Percentiles rank a stretch among this genome's conserved stretches.
phyloP scores from a whole-genome alignment of 1,140 invertebrate species.

The Drosophila tsacasi region DNA sequence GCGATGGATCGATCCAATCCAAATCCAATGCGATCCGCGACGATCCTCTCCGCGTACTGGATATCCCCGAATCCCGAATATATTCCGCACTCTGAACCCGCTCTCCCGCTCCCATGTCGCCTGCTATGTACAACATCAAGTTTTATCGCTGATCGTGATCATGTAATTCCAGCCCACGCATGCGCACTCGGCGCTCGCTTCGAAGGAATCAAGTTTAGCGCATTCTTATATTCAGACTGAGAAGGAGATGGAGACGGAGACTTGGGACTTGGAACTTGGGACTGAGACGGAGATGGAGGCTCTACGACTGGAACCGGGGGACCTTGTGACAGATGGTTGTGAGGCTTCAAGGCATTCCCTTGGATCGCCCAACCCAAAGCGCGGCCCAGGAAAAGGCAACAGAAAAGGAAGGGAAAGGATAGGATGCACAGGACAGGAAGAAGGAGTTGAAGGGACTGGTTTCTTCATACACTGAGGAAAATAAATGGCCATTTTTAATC shows the following conservation, averaged over 20 bases:
- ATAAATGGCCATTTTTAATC: neutral
- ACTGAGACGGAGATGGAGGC: slow-evolving; percentile 10
- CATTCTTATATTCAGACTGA: slow-evolving; percentile 76
- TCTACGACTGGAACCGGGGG: slow-evolving; percentile 50
- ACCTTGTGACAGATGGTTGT: slow-evolving; percentile 80
- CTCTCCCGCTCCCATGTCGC: slow-evolving; percentile 48
- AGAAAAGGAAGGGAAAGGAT: slow-evolving; percentile 38
- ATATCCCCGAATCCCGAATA: slow-evolving; percentile 12
- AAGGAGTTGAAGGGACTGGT: slow-evolving; percentile 47
- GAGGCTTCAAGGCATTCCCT: slow-evolving; percentile 70
- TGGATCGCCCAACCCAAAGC: slow-evolving; percentile 46
- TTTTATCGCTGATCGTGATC: slow-evolving; percentile 85
- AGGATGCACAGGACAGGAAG: slow-evolving; percentile 23
- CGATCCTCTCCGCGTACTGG: slow-evolving; percentile 9
- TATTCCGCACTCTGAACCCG: slow-evolving; percentile 5
- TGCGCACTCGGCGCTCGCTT: slow-evolving; percentile 76
- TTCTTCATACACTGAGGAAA: slow-evolving; percentile 24
- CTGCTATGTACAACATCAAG: slow-evolving; percentile 83
- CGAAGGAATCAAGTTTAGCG: slow-evolving; percentile 81
- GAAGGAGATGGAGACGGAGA: slow-evolving; percentile 4
- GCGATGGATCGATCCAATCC: slow-evolving; percentile 29
- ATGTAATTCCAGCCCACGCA: slow-evolving; percentile 85
- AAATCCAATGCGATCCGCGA: slow-evolving; percentile 3
- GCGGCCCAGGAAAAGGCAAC: slow-evolving; percentile 17
- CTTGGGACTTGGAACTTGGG: slow-evolving; percentile 3